Evolutionary conservation across 2,888 invertebrate genomes (phyloP).

Genomic region (Nephrotoma appendiculata): DNA sequence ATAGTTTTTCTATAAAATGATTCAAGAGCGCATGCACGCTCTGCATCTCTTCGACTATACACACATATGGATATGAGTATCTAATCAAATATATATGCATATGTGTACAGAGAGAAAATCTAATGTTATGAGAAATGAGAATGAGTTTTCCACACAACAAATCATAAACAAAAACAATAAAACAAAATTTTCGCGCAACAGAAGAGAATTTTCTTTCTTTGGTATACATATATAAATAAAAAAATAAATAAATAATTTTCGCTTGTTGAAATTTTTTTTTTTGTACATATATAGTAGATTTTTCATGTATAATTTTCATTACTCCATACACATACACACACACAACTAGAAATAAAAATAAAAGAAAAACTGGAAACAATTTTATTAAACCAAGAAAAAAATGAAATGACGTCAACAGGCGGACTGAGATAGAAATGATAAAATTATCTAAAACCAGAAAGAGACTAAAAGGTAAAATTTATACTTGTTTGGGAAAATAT

Average conservation of each 20-base stretch:
- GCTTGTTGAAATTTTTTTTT: not conserved
- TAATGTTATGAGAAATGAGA: not conserved
- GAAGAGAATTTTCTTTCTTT: not conserved
- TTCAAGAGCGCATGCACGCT: not conserved
- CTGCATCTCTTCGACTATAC: not conserved
- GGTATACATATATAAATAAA: not conserved
- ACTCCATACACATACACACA: not conserved
- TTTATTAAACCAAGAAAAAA: not conserved
- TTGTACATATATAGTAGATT: not conserved
- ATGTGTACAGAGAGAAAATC: not conserved
- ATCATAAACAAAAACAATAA: not conserved
- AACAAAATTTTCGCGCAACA: not conserved
- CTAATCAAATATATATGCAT: not conserved
- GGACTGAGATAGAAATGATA: not conserved
- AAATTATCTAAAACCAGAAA: not conserved
- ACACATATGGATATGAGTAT: too few relatives aligned
- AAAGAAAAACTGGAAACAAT: not conserved
- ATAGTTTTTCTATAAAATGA: not conserved
- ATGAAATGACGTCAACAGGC: conserved; percentile 6
- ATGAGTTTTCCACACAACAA: not conserved
- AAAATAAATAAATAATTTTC: not conserved
- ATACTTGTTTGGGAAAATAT: not conserved
- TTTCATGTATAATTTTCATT: not conserved
- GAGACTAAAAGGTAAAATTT: not conserved
- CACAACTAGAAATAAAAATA: not conserved